These are phyloP conservation scores for Apteryx mantelli DNA, from an alignment of 2,113 vertebrate genomes.

Conservation along the genomic window DNA sequence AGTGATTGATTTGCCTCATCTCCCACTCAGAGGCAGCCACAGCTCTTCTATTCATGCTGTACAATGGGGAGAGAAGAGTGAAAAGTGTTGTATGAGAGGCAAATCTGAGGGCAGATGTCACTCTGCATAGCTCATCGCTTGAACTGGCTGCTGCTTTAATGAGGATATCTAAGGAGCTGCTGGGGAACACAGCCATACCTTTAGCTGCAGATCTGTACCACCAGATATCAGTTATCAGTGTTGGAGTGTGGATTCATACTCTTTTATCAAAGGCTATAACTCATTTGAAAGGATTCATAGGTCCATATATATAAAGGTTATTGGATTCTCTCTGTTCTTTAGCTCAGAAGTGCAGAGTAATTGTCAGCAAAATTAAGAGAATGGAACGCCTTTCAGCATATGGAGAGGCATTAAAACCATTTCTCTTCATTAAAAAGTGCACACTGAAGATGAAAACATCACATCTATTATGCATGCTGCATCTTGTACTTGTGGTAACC, in stretches of 20 bases:
- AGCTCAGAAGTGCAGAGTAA: neutral
- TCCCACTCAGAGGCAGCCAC: neutral
- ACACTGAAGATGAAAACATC: neutral
- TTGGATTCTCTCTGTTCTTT: neutral
- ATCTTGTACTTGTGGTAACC: neutral
- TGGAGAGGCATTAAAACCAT: neutral
- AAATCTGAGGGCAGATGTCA: neutral
- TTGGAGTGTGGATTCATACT: neutral
- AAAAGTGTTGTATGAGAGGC: neutral
- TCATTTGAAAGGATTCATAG: neutral
- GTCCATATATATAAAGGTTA: neutral
- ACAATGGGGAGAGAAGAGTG: neutral
- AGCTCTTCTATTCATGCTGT: neutral
- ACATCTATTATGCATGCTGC: neutral
- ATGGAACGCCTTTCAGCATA: neutral
- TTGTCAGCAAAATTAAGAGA: neutral
- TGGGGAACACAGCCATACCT: neutral
- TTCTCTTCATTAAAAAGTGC: neutral
- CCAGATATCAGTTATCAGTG: neutral
- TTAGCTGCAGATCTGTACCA: neutral
- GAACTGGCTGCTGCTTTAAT: neutral
- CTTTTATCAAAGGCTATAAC: neutral
- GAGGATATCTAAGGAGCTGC: neutral
- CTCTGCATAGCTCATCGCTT: neutral
- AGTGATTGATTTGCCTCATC: conserved; percentile 13